Evolutionary conservation across 2,797 vertebrate genomes (phyloP).

Genomic region (Coracias cyanogaster): DNA sequence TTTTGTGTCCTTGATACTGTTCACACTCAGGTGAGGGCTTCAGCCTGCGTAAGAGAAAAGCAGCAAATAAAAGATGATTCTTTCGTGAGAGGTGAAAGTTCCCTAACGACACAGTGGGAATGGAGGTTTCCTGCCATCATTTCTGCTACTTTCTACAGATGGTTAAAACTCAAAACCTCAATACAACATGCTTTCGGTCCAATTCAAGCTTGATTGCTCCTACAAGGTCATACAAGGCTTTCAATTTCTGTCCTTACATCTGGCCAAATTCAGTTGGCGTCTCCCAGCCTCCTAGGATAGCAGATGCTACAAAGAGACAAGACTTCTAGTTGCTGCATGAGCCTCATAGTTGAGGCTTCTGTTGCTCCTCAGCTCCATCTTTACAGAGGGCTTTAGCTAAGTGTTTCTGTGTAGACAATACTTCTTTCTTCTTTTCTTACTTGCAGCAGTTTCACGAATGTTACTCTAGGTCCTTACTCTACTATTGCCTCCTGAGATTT

Average conservation of each 20-base stretch:
- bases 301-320: background rate
- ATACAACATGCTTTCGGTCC: background rate
- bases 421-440: background rate
- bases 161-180: conserved; percentile 24
- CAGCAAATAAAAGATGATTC: conserved; percentile 45
- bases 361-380: background rate
- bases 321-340: background rate
- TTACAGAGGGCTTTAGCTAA: background rate
- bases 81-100: background rate
- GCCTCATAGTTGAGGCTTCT: background rate
- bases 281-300: background rate
- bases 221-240: background rate
- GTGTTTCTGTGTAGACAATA: background rate
- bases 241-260: conserved; percentile 5
- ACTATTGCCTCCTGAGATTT: background rate
- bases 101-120: background rate
- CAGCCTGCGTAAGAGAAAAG: background rate
- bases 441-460: background rate
- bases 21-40: conserved; percentile 37
- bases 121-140: background rate
- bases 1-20: background rate
- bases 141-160: conserved; percentile 55
- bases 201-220: conserved; percentile 35
- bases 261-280: conserved; percentile 41
- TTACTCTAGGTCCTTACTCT: background rate